phyloP scores from a whole-genome alignment of 1,140 invertebrate genomes.

The Pseudachorutes palmiensis region DNA sequence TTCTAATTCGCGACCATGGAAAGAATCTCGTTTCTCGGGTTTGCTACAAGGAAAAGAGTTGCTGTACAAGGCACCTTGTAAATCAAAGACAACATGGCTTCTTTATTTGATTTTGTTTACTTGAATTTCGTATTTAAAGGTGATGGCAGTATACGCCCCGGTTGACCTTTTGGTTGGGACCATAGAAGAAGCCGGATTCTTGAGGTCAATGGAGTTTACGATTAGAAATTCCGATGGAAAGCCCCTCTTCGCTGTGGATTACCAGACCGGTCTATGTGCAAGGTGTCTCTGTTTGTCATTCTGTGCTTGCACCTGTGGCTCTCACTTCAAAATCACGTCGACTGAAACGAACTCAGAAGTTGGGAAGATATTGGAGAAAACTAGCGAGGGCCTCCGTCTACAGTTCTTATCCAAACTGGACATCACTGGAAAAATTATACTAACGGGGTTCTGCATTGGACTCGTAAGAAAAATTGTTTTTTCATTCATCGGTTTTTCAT shows the following conservation, averaged over 20 bases:
- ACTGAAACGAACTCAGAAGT: background rate
- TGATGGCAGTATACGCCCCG: slow-evolving; percentile 1
- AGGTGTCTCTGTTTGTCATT: background rate
- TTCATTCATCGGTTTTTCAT: background rate
- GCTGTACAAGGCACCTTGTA: background rate
- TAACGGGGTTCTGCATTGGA: slow-evolving; percentile 1
- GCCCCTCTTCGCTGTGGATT: background rate
- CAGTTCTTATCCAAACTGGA: background rate
- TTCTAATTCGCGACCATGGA: background rate
- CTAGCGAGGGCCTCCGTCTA: background rate
- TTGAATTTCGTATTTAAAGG: background rate
- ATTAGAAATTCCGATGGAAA: background rate
- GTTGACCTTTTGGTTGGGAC: background rate
- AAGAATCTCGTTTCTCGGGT: background rate
- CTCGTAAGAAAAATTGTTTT: background rate
- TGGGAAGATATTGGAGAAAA: background rate
- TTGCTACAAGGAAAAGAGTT: background rate
- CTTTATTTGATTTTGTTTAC: too few species aligned
- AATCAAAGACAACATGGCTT: background rate
- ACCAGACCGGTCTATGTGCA: background rate
- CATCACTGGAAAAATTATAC: slow-evolving; percentile 6
- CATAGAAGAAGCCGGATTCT: background rate
- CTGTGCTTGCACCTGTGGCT: background rate
- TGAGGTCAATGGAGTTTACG: background rate
- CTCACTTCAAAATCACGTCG: background rate